A percentile compares a stretch with the other conserved stretches of the same genome.
These are phyloP conservation scores for Arctia plantaginis DNA, from an alignment of 2,888 invertebrate species.

Conservation along the genomic window DNA sequence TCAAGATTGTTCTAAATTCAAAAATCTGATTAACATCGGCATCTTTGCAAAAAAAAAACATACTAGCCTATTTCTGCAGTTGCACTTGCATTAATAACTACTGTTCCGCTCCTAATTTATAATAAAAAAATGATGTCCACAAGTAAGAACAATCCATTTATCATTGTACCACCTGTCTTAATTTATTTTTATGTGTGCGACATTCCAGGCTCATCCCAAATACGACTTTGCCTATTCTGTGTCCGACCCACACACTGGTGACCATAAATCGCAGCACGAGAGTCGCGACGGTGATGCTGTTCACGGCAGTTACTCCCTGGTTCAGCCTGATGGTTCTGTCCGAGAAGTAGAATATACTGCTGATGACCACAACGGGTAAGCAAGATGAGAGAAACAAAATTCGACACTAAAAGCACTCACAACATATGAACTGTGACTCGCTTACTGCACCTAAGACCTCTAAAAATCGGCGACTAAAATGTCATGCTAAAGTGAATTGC, in stretches of 20 bases:
- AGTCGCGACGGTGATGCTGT: conserved; percentile 83
- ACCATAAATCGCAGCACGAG: conserved; percentile 85
- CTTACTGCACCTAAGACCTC: background rate
- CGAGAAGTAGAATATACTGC: conserved; percentile 86
- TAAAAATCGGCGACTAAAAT: background rate
- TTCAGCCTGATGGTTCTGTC: conserved; percentile 84
- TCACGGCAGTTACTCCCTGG: conserved; percentile 82
- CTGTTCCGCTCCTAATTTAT: too few species aligned
- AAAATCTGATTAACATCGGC: background rate
- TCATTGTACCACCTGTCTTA: background rate
- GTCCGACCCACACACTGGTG: conserved; percentile 85
- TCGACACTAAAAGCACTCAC: background rate
- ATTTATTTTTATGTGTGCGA: background rate
- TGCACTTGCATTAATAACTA: too few species aligned
- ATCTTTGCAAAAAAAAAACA: background rate
- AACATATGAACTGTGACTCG: background rate
- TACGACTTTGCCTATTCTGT: conserved; percentile 85
- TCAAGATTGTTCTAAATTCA: background rate
- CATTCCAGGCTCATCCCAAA: conserved; percentile 72
- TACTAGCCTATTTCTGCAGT: background rate
- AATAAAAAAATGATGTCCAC: too few species aligned
- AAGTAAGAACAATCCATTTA: too few species aligned
- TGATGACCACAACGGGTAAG: conserved; percentile 84
- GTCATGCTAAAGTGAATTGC: background rate
- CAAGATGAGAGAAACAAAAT: too few species aligned